These are phyloP conservation scores for Rhodinocichla rosea DNA, from an alignment of 2,113 vertebrate genomes.

Conservation along the genomic window DNA sequence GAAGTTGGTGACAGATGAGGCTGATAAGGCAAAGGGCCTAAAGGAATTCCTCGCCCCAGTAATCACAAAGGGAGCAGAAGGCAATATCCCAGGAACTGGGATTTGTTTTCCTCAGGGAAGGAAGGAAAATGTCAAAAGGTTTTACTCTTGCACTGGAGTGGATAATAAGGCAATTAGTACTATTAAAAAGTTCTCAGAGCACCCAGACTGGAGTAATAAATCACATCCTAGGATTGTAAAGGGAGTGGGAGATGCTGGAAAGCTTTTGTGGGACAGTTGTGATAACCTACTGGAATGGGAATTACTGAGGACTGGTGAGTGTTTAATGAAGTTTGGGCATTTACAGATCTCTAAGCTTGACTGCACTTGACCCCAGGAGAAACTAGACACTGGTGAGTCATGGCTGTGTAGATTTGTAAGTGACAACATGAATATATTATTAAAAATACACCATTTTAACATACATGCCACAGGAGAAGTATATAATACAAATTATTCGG, in stretches of 20 bases:
- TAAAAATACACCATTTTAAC: not conserved
- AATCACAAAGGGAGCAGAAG: slow-evolving; percentile 58
- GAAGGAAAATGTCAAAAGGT: slow-evolving; percentile 61
- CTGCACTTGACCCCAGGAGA: not conserved
- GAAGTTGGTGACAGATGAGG: slow-evolving; percentile 57
- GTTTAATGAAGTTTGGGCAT: not conserved
- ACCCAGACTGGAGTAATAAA: slow-evolving; percentile 8
- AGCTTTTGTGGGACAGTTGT: not conserved
- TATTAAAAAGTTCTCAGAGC: slow-evolving; percentile 25
- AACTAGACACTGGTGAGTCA: not conserved
- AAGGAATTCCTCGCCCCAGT: slow-evolving; percentile 56
- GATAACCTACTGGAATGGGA: not conserved
- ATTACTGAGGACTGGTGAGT: not conserved
- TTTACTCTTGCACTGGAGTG: slow-evolving; percentile 35
- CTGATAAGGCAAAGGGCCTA: slow-evolving; percentile 23
- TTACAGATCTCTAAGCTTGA: not conserved
- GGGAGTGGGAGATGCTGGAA: not conserved
- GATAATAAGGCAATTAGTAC: slow-evolving; percentile 58
- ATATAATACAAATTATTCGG: not conserved
- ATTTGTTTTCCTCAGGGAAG: slow-evolving; percentile 49
- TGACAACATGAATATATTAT: not conserved
- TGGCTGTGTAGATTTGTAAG: not conserved
- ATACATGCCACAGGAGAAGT: not conserved
- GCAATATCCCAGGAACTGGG: slow-evolving; percentile 39
- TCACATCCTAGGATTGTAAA: not conserved